A percentile compares a stretch with the other conserved stretches of the same genome.
These are phyloP conservation scores for Pangasianodon hypophthalmus DNA, from an alignment of 2,113 vertebrate species.

Conservation along the genomic window DNA sequence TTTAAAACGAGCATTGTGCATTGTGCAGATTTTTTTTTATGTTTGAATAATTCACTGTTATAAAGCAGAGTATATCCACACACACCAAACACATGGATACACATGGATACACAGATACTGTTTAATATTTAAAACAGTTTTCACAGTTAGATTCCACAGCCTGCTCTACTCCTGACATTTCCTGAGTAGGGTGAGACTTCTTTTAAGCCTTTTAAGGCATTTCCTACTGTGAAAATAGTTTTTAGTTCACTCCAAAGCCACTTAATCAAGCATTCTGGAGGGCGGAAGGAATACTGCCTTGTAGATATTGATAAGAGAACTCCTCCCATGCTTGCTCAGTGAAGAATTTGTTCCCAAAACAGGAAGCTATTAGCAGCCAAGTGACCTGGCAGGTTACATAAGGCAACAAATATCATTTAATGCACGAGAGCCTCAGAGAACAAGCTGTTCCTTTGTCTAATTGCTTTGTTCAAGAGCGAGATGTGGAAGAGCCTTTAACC, in stretches of 20 bases:
- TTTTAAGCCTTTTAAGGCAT: not conserved
- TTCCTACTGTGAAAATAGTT: not conserved
- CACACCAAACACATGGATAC: not conserved
- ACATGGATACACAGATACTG: not conserved
- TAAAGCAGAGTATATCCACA: not conserved
- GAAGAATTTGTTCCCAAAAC: slow-evolving; percentile 32
- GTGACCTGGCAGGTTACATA: slow-evolving; percentile 27
- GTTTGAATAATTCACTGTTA: not conserved
- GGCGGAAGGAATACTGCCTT: slow-evolving; percentile 32
- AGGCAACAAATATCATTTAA: slow-evolving; percentile 9
- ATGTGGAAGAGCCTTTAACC: slow-evolving; percentile 37
- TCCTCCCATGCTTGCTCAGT: slow-evolving; percentile 30
- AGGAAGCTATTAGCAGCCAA: slow-evolving; percentile 42
- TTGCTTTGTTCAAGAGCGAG: slow-evolving; percentile 32
- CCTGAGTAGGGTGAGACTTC: not conserved
- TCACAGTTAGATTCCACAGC: not conserved
- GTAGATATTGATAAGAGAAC: slow-evolving; percentile 43
- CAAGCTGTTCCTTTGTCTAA: slow-evolving; percentile 30
- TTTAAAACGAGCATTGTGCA: not conserved
- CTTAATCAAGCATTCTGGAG: slow-evolving; percentile 9
- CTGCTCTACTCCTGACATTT: not conserved
- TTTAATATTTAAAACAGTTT: not conserved
- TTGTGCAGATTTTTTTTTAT: not conserved
- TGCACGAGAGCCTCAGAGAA: slow-evolving; percentile 22
- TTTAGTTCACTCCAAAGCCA: not conserved